Base-by-base conservation (phyloP, 2,113 vertebrate genomes). In the Eolophus roseicapilla region DNA sequence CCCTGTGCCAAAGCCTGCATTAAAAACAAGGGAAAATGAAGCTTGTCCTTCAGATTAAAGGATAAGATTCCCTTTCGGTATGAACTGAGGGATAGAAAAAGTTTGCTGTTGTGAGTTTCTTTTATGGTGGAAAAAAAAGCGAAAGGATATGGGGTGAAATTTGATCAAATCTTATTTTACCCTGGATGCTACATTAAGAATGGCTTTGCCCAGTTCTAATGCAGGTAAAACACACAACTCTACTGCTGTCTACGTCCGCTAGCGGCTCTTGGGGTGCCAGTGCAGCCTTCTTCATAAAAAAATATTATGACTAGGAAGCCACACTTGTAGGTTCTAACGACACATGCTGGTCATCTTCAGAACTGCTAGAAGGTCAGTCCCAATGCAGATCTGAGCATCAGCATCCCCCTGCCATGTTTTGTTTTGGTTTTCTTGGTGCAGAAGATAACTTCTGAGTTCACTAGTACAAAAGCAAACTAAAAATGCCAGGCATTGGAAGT, bases 321-420 rank as follows among this genome's bases (percentile, higher is more conserved):
- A 27, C 12, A 68, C 7, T 13, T 3, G 4, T 44, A 69, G 10
- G 21, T 87, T 60, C 50, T 41, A 60, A 43, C 1, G 0, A 14
- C 1, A 2, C 15, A 29, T 18, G 4, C 57, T 28, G 53, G 37
- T 57, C 43, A 35, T 33, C 9, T 73, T 60, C 46, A 37, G 39
- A 71, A 73, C 11, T 59, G 55, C n/a, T 2, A 4, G 41, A 69
- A 81, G 7, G 19, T 65, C 53, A 67, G 4, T 63, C 8, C 8
- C 29, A 63, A 5, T 23, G 53, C 35, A 4, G 20, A 33, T 21
- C 10, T 85, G 46, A 69, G 37, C 5, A 9, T 52, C 59, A 52
- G 15, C 12, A 44, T 21, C 1, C 1, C 6, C 10, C 25, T 74
- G 21, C 5, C 6, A 25, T 0, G 0, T 31, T 53, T 82, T 71